phyloP scores from a whole-genome alignment of 1,140 invertebrate species.

The Pseudomyrmex gracilis region DNA sequence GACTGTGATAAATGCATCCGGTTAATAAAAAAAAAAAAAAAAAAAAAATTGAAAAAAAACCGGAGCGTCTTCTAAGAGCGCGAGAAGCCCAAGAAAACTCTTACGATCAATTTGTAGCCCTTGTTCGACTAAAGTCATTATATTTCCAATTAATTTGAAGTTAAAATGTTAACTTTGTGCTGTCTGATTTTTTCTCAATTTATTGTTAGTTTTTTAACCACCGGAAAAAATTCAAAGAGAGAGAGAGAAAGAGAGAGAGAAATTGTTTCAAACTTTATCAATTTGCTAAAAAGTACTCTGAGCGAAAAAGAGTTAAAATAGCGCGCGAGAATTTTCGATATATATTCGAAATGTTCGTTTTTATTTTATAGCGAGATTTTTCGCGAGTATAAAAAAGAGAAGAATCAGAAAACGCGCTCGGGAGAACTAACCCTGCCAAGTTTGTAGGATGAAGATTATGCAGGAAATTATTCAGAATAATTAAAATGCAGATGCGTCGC shows the following conservation, averaged over 20 bases:
- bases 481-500: constrained; percentile 84
- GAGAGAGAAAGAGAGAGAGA: neutral
- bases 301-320: neutral
- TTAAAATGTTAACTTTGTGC: neutral
- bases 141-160: constrained; percentile 8
- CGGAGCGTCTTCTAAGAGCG: constrained; percentile 19
- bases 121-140: constrained; percentile 28
- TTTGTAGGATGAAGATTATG: constrained; percentile 76
- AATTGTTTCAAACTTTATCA: neutral
- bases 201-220: neutral
- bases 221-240: neutral
- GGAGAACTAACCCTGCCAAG: constrained; percentile 60
- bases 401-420: constrained; percentile 1
- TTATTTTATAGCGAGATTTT: constrained; percentile 1
- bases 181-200: neutral
- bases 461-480: constrained; percentile 83
- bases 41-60: no score
- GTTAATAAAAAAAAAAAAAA: constrained; percentile 69
- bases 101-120: constrained; percentile 42
- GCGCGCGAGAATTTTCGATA: neutral
- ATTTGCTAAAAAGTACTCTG: neutral
- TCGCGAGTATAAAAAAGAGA: constrained; percentile 18
- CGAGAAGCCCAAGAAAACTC: constrained; percentile 29
- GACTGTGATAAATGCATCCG: constrained; percentile 73
- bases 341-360: constrained; percentile 7